Conservation (phyloP, 2,797 vertebrate species). For the Protonibea diacanthus region DNA sequence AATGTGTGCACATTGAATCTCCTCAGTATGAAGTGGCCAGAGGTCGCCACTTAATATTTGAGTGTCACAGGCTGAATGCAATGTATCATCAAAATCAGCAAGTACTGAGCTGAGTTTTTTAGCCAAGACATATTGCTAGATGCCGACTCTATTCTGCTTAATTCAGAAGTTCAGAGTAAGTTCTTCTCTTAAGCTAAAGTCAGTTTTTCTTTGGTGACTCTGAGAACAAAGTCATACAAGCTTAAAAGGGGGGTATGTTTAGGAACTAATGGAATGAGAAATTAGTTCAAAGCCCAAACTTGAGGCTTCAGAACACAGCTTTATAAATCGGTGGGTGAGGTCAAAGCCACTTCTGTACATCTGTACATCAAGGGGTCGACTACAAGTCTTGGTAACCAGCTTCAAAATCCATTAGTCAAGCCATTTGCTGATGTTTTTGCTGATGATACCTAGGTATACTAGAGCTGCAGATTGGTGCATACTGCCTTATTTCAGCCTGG, state of each 20-base stretch:
- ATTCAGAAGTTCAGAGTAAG: background rate
- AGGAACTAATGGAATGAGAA: background rate
- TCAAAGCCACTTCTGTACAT: background rate
- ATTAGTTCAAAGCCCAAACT: background rate
- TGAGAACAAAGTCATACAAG: background rate
- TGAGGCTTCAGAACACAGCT: background rate
- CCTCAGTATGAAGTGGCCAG: background rate
- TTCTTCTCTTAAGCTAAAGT: background rate
- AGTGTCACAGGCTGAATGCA: background rate
- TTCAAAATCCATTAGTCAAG: background rate
- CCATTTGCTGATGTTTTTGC: background rate
- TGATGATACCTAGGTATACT: background rate
- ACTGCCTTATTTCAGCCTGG: background rate
- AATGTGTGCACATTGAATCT: conserved; percentile 5
- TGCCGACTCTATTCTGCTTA: background rate
- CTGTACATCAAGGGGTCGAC: background rate
- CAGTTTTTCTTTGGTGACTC: background rate
- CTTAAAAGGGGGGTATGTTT: background rate
- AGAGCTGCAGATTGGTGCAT: conserved; percentile 4
- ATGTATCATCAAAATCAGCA: background rate
- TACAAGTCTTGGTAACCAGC: background rate
- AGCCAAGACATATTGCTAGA: background rate
- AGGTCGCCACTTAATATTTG: conserved; percentile 11
- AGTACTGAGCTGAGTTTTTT: background rate
- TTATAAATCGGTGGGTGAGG: background rate